Percentiles rank a stretch among this genome's conserved stretches.
phyloP scores from a whole-genome alignment of 1,140 invertebrate genomes.

The Drosophila ohnishii region DNA sequence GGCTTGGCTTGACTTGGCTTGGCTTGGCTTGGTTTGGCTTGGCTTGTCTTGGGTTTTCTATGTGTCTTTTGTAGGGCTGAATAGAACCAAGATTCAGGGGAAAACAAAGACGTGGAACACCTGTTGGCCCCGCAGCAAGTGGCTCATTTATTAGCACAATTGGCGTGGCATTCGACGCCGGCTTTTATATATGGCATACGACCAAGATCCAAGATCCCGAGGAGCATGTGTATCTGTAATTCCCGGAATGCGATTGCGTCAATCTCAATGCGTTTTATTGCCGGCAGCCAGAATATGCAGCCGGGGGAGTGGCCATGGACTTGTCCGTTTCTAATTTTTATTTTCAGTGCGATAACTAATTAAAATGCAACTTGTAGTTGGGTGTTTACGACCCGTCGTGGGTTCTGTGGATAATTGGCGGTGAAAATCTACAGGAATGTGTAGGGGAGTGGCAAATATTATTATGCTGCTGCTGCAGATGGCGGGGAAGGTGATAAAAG shows the following conservation, averaged over 20 bases:
- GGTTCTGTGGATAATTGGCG: conserved; percentile 19
- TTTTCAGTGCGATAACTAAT: conserved; percentile 34
- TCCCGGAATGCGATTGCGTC: conserved; percentile 57
- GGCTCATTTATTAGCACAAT: conserved; percentile 63
- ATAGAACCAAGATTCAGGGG: conserved; percentile 4
- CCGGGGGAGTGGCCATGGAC: conserved; percentile 12
- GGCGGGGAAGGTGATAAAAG: conserved; percentile 18
- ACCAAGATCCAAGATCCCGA: conserved; percentile 9
- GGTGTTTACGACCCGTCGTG: conserved; percentile 44
- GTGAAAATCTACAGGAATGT: conserved; percentile 24
- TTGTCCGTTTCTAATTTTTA: conserved; percentile 28
- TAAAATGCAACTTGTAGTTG: conserved; percentile 58
- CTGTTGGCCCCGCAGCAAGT: conserved; percentile 65
- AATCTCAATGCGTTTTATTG: conserved; percentile 61
- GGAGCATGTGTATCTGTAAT: conserved; percentile 40
- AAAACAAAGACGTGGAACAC: conserved; percentile 51
- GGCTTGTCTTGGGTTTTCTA: conserved; percentile 21
- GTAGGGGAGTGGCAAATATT: conserved; percentile 22
- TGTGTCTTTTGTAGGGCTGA: conserved; percentile 33
- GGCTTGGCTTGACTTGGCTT: conserved; percentile 13
- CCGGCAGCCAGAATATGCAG: conserved; percentile 25
- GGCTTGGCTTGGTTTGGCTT: conserved; percentile 11
- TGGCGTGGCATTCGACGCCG: conserved; percentile 46
- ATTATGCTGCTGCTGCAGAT: conserved; percentile 11
- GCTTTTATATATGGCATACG: conserved; percentile 22